A percentile compares a stretch with the other conserved stretches of the same genome.
phyloP scores from a whole-genome alignment of 2,113 vertebrate genomes.

The Hemichromis elongatus region DNA sequence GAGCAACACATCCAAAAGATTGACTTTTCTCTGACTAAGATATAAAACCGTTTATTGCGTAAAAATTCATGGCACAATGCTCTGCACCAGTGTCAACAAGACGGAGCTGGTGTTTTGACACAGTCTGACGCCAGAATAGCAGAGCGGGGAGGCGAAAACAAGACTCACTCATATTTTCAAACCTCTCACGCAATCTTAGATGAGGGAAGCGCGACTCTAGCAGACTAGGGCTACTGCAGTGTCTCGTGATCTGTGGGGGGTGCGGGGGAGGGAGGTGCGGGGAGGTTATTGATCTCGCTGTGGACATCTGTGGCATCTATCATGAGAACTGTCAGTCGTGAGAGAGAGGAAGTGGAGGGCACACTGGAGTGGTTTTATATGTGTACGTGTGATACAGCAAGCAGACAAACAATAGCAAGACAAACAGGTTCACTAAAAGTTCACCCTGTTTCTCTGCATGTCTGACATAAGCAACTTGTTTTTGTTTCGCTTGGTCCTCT shows the following conservation, averaged over 20 bases:
- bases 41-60: not conserved
- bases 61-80: constrained; percentile 23
- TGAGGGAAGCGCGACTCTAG: constrained; percentile 24
- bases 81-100: not conserved
- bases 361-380: not conserved
- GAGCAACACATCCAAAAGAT: constrained; percentile 2
- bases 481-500: not conserved
- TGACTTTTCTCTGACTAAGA: not conserved
- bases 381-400: not conserved
- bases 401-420: constrained; percentile 21
- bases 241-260: not conserved
- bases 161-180: constrained; percentile 34
- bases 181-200: constrained; percentile 33
- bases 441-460: constrained; percentile 6
- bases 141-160: constrained; percentile 15
- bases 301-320: constrained; percentile 57
- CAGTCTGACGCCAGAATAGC: constrained; percentile 28
- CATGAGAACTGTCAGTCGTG: constrained; percentile 11
- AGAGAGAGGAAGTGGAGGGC: constrained; percentile 29
- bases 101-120: constrained; percentile 37
- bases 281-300: constrained; percentile 43
- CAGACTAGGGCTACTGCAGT: not conserved
- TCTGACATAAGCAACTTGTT: constrained; percentile 1
- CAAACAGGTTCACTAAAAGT: constrained; percentile 56
- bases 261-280: not conserved